Evolutionary conservation across 1,140 invertebrate genomes (phyloP), one percentile per base, ranked within the genome.

Genomic region (Maniola jurtina): DNA sequence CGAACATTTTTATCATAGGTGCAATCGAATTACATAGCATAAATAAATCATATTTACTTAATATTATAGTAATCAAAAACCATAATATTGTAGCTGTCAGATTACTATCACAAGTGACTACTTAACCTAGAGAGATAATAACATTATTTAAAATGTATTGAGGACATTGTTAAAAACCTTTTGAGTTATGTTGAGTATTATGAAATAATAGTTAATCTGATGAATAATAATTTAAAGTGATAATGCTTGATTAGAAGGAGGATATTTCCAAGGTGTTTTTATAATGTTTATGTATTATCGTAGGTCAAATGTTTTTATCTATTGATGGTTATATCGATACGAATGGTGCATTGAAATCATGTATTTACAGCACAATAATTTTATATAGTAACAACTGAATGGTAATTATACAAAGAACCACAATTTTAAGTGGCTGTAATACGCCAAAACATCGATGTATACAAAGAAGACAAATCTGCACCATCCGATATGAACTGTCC

Each of bases 51-150:
- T 3, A 38, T 36, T 59, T 59, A 6, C 9, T 7, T 59, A 34
- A 34, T 25, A 48, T 7, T 34, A 48, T 48, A n/a, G 14, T 13
- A 59, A 45, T 45, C 42, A 15, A 25, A 45, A 60, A 61, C n/a
- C 34, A 34, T 6, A 40, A 45, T 16, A 11, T 36, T 38, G 13
- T 52, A 15, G 13, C 35, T 40, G 50, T 55, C 14, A 63, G 15
- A 45, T 63, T 52, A 9, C 25, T 55, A 63, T 11, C 13, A 63
- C 47, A 40, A 50, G 48, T 52, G 15, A 45, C 57, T 69, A 60
- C 50, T 72, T 69, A 66, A 61, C 55, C 48, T 38, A 69, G 48
- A 66, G 14, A 69, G 55, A 66, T 66, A 66, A 60, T 35, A 42
- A 10, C 48, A 52, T 25, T 25, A 25, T 35, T 61, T 40, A 47